Evolutionary conservation across 2,888 invertebrate genomes (phyloP).

Genomic region (Cerastis rubricosa): DNA sequence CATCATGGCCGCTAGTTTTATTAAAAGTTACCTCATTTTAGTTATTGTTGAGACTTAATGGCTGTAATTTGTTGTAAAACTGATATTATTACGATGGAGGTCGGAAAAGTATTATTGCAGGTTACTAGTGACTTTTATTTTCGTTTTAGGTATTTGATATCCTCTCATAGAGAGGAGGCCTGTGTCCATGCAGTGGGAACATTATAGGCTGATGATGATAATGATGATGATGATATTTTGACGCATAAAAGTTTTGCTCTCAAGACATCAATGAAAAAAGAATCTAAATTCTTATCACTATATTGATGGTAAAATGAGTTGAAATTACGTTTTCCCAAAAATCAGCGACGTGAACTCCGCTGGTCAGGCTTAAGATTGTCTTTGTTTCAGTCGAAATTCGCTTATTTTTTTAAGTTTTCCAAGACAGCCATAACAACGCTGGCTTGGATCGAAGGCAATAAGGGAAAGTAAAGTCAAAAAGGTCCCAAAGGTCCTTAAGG

Average conservation of each 20-base stretch:
- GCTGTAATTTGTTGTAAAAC: conserved; percentile 42
- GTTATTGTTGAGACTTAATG: conserved; percentile 58
- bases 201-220: too few species aligned
- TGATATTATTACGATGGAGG: conserved; percentile 26
- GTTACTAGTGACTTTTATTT: neutral
- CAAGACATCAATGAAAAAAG: neutral
- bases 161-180: too few species aligned
- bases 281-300: neutral
- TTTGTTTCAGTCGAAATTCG: neutral
- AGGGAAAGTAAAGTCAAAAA: too few species aligned
- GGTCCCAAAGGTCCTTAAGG: too few species aligned
- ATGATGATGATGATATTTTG: too few species aligned
- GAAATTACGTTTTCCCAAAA: neutral
- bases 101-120: conserved; percentile 19
- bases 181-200: too few species aligned
- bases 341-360: neutral
- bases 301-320: neutral
- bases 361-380: neutral
- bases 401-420: neutral
- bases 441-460: too few species aligned
- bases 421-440: neutral
- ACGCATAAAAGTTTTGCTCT: neutral
- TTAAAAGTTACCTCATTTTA: conserved; percentile 55
- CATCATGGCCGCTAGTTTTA: conserved; percentile 58
- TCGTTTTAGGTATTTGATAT: neutral